Evolutionary conservation across 2,797 vertebrate genomes (phyloP).

Genomic region (Acanthurus tractus): DNA sequence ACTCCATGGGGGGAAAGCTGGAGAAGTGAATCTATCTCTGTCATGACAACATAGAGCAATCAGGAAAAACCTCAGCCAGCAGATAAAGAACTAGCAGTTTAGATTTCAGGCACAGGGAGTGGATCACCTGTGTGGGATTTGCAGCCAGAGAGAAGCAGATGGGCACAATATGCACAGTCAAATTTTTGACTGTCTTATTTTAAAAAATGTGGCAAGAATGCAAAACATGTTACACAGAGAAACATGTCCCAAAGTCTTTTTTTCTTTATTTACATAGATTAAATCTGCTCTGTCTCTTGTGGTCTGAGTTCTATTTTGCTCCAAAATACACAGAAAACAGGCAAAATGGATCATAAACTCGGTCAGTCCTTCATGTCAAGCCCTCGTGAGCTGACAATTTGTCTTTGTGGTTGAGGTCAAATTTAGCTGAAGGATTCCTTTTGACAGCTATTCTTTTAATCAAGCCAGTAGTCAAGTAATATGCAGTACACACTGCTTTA

Average conservation of each 20-base stretch:
- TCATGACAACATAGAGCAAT: conserved; percentile 59
- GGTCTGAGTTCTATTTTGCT: background rate
- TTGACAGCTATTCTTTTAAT: background rate
- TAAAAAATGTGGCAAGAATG: background rate
- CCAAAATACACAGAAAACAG: background rate
- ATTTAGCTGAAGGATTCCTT: background rate
- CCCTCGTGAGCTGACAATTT: background rate
- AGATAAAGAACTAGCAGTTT: conserved; percentile 55
- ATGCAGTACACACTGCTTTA: conserved; percentile 5
- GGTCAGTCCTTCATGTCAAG: background rate
- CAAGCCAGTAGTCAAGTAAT: background rate
- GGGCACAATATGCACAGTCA: background rate
- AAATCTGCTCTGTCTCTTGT: background rate
- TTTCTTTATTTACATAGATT: background rate
- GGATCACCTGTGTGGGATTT: conserved; percentile 22
- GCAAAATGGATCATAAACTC: background rate
- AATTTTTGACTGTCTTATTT: background rate
- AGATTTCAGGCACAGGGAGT: conserved; percentile 18
- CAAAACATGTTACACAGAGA: background rate
- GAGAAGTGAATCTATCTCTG: conserved; percentile 68
- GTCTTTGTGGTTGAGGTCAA: too few relatives aligned
- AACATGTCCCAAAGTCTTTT: background rate
- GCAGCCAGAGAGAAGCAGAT: conserved; percentile 1
- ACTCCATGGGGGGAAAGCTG: conserved; percentile 48
- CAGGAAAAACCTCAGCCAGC: conserved; percentile 51